Percentiles rank a stretch among this genome's conserved stretches.
Conservation (phyloP, 2,888 invertebrate species). For the Argynnis bischoffii region DNA sequence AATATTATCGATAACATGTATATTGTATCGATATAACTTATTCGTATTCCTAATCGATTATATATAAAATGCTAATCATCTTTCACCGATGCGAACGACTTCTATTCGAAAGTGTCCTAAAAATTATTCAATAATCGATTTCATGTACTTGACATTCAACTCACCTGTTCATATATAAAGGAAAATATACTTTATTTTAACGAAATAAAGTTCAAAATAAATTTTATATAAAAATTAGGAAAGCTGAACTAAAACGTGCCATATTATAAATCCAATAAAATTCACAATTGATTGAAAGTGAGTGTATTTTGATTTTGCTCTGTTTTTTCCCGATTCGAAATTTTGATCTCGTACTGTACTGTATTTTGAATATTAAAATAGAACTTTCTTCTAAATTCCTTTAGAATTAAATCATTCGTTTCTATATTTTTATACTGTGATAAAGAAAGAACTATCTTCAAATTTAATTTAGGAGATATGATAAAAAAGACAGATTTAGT, state of each 20-base stretch:
- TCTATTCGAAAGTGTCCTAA: slow-evolving; percentile 69
- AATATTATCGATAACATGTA: no score
- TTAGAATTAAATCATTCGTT: slow-evolving; percentile 7
- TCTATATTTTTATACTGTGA: not conserved
- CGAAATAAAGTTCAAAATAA: slow-evolving; percentile 44
- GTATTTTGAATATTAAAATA: slow-evolving; percentile 57
- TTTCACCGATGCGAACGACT: slow-evolving; percentile 57
- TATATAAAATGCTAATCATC: slow-evolving; percentile 54
- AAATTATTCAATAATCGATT: slow-evolving; percentile 70
- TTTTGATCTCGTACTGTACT: slow-evolving; percentile 56
- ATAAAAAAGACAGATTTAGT: no score
- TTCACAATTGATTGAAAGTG: slow-evolving; percentile 14
- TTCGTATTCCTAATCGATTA: slow-evolving; percentile 30
- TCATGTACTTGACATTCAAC: slow-evolving; percentile 77
- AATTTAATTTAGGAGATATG: no score
- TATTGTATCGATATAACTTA: slow-evolving; percentile 6
- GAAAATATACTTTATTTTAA: slow-evolving; percentile 45
- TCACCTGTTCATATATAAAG: slow-evolving; percentile 43
- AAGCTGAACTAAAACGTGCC: slow-evolving; percentile 4
- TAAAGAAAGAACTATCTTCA: no score
- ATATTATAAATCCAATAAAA: slow-evolving; percentile 11
- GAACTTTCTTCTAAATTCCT: slow-evolving; percentile 42
- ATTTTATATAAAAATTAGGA: not conserved
- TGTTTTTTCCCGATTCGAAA: slow-evolving; percentile 61
- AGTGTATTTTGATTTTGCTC: slow-evolving; percentile 46